Evolutionary conservation across 2,797 vertebrate genomes (phyloP).

Genomic region (Artibeus jamaicensis): DNA sequence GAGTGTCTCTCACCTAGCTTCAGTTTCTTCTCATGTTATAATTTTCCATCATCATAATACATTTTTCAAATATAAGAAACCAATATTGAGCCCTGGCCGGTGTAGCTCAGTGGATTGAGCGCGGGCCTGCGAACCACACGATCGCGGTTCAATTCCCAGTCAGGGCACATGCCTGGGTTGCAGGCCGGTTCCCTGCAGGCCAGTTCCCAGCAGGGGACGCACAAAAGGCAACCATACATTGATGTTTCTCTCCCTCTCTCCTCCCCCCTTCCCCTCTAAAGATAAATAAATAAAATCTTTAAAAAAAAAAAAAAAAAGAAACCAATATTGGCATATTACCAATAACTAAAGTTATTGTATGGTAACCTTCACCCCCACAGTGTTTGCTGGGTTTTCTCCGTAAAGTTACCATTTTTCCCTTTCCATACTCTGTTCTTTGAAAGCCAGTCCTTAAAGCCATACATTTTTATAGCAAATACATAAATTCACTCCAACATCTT

Average conservation of each 20-base stretch:
- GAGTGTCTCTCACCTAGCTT: not conserved
- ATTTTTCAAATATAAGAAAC: not conserved
- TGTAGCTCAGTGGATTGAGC: no score
- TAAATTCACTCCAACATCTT: not conserved
- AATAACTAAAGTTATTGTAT: not conserved
- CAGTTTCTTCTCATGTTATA: not conserved
- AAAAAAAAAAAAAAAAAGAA: no score
- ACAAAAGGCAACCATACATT: no score
- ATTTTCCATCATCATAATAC: not conserved
- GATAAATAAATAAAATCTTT: no score
- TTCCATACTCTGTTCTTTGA: not conserved
- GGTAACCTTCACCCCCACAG: not conserved
- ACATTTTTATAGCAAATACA: not conserved
- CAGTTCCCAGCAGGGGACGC: no score
- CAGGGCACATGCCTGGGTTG: no score
- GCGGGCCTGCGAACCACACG: no score
- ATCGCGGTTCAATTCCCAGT: no score
- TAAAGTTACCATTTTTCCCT: not conserved
- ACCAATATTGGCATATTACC: not conserved
- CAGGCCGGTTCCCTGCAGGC: no score
- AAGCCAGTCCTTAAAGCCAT: not conserved
- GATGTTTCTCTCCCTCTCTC: no score
- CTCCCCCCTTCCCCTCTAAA: no score
- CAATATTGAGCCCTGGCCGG: no score
- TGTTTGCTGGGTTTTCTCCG: not conserved